Conservation (phyloP, 2,113 vertebrate genomes). For the Bothrops jararaca region DNA sequence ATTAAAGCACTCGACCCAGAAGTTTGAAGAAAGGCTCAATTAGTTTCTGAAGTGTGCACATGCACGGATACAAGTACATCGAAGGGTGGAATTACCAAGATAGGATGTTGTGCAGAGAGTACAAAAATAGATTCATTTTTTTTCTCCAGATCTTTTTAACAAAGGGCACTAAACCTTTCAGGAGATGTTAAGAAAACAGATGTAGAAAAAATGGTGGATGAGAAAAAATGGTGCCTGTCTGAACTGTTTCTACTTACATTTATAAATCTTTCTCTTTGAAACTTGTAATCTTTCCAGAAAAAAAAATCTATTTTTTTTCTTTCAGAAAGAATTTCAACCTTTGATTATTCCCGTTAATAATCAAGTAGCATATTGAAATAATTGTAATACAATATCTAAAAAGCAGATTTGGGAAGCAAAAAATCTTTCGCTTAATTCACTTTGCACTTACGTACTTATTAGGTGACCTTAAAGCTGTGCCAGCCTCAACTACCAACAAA, state of each 20-base stretch:
- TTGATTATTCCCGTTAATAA: neutral
- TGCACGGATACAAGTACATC: neutral
- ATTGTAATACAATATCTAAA: neutral
- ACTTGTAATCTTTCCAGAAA: neutral
- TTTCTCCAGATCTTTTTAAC: neutral
- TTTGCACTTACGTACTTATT: neutral
- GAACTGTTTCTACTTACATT: neutral
- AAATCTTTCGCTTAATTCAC: neutral
- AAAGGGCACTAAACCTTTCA: neutral
- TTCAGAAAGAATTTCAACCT: neutral
- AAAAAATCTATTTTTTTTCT: neutral
- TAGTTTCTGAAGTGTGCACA: neutral
- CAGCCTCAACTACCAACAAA: neutral
- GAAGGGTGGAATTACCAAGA: neutral
- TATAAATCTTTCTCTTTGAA: neutral
- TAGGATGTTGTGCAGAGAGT: neutral
- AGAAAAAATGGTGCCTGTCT: neutral
- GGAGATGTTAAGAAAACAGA: neutral
- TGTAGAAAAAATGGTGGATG: neutral
- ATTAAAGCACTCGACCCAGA: neutral
- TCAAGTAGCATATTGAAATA: neutral
- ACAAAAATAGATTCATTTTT: neutral
- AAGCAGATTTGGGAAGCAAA: neutral
- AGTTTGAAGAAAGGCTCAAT: neutral
- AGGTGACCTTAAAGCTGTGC: neutral